Evolutionary conservation across 2,113 vertebrate genomes (phyloP), one percentile per base, ranked within the genome.

Genomic region (Poeciliopsis turrubarensis): DNA sequence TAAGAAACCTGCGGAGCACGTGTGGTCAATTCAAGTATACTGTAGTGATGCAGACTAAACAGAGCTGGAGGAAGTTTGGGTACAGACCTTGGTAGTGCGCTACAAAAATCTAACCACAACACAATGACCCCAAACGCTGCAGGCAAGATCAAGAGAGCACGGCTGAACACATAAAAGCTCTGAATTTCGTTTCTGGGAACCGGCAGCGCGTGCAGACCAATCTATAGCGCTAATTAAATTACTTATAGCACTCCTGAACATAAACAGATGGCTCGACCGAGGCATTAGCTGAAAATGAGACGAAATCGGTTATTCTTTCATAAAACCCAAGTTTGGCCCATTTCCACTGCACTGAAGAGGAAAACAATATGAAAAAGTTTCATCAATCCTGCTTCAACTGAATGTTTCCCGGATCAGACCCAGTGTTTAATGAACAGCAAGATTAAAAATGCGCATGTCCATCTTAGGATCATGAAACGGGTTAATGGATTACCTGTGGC

Each of bases 41-140:
- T 61, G 44, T 26, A 27, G 65, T 47, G 65, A 81, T 70, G 80
- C 76, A 90, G 83, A 90, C 90, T 87, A 89, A 91, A 91, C 90
- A 90, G 61, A 90, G 61, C 76, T 62, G 73, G 71, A 81, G 78
- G 88, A 90, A 78, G 79, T 83, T 85, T 83, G 51, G 79, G 73
- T 83, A 72, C 54, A 44, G 62, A 44, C 71, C 64, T 73, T 60
- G 26, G 51, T 54, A 60, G 39, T 78, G 68, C 7, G 62, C 72
- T 78, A 80, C 72, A 81, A 79, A 57, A 80, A 79, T n/a, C 65
- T 62, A 70, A 86, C 84, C 84, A 88, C 83, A 87, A 85, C 80
- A 86, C 70, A 82, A 77, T 71, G 78, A 87, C 47, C 61, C 71
- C 26, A 81, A 70, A 75, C 0, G 5, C 67, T 68, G 30, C 5